These are phyloP conservation scores for Steatornis caripensis DNA, from an alignment of 2,113 vertebrate species.

Conservation along the genomic window DNA sequence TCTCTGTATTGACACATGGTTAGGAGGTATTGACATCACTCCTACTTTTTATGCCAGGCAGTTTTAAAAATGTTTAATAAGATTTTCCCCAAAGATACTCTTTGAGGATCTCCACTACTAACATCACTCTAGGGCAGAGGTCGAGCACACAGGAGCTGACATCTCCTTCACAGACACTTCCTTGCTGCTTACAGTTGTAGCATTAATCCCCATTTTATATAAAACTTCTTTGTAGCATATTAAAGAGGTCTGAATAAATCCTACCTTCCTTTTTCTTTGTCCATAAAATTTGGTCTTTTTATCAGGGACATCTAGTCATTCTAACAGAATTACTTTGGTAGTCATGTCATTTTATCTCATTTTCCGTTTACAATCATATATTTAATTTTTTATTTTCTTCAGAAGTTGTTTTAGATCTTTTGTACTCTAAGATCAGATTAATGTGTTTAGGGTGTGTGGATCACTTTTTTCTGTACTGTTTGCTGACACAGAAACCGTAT, in stretches of 20 bases:
- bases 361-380: neutral
- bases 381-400: neutral
- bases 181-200: neutral
- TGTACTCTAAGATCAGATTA: neutral
- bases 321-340: neutral
- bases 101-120: neutral
- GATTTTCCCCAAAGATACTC: neutral
- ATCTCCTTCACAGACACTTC: neutral
- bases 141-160: neutral
- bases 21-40: slow-evolving; percentile 9
- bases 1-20: slow-evolving; percentile 7
- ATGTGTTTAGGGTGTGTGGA: neutral
- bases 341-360: neutral
- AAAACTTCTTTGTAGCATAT: neutral
- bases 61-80: neutral
- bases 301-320: neutral
- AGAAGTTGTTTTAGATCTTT: neutral
- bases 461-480: neutral
- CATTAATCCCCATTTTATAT: neutral
- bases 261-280: neutral
- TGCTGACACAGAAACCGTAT: neutral
- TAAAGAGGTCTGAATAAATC: neutral
- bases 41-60: neutral
- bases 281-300: neutral
- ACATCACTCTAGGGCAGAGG: neutral